A percentile compares a stretch with the other conserved stretches of the same genome.
phyloP scores from a whole-genome alignment of 2,888 invertebrate species.

The Drosophila setosimentum region DNA sequence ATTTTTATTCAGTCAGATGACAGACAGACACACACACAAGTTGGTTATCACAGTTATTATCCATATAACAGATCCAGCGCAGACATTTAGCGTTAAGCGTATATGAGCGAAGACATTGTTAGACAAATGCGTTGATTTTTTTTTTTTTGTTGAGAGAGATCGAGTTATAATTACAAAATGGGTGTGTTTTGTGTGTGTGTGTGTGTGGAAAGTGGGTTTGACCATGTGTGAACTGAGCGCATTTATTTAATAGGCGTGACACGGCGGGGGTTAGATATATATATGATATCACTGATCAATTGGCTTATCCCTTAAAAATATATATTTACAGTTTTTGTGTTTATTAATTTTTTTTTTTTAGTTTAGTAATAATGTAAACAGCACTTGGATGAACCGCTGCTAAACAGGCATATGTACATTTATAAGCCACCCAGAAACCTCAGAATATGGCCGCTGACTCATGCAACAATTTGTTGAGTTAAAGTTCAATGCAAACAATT shows the following conservation, averaged over 20 bases:
- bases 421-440: slow-evolving; percentile 14
- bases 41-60: slow-evolving; percentile 23
- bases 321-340: slow-evolving; percentile 23
- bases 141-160: not conserved
- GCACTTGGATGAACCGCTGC: slow-evolving; percentile 9
- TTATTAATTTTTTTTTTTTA: slow-evolving; percentile 10
- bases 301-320: slow-evolving; percentile 27
- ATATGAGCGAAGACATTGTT: slow-evolving; percentile 63
- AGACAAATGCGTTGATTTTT: slow-evolving; percentile 55
- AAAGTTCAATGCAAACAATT: slow-evolving; percentile 29
- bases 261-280: slow-evolving; percentile 22
- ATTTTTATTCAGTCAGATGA: slow-evolving; percentile 17
- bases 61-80: slow-evolving; percentile 30
- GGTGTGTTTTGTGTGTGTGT: slow-evolving; percentile 2
- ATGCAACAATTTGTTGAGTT: slow-evolving; percentile 25
- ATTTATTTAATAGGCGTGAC: slow-evolving; percentile 56
- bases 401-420: not conserved
- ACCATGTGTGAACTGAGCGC: slow-evolving; percentile 44
- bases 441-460: slow-evolving; percentile 8
- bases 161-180: slow-evolving; percentile 31
- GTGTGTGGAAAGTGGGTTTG: slow-evolving; percentile 10
- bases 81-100: slow-evolving; percentile 51
- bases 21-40: slow-evolving; percentile 28
- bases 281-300: slow-evolving; percentile 16
- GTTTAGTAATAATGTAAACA: slow-evolving; percentile 28